Conservation (phyloP, 1,140 invertebrate genomes). For the Carposina sasakii region DNA sequence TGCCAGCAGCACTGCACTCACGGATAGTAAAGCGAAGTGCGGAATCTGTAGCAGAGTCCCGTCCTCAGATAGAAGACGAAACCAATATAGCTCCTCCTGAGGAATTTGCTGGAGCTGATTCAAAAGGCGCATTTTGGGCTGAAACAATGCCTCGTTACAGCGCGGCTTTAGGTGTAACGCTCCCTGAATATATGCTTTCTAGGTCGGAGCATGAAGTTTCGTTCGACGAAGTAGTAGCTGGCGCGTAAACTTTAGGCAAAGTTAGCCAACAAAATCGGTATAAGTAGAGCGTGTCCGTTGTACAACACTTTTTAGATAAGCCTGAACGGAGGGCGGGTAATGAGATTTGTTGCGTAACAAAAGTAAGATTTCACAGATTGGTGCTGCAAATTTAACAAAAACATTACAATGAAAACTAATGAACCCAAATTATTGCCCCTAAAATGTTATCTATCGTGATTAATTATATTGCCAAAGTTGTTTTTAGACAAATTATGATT, state of each 20-base stretch:
- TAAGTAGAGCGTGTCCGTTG: constrained; percentile 62
- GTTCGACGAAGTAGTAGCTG: constrained; percentile 75
- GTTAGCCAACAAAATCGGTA: constrained; percentile 42
- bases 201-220: constrained; percentile 78
- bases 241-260: constrained; percentile 37
- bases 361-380: constrained; percentile 53
- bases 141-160: constrained; percentile 78
- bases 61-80: constrained; percentile 44
- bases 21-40: constrained; percentile 47
- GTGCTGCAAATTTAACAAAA: constrained; percentile 26
- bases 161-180: constrained; percentile 74
- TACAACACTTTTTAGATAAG: constrained; percentile 42
- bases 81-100: constrained; percentile 64
- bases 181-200: constrained; percentile 79
- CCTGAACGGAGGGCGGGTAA: constrained; percentile 40
- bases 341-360: constrained; percentile 50
- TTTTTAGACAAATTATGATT: too few species aligned
- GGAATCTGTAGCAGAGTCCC: constrained; percentile 36
- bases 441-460: too few species aligned
- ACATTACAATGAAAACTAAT: constrained; percentile 22
- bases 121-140: constrained; percentile 73
- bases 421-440: constrained; percentile 30
- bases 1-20: constrained; percentile 11
- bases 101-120: constrained; percentile 68
- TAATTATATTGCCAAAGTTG: too few species aligned